Evolutionary conservation across 1,140 invertebrate genomes (phyloP).

Genomic region (Oppia nitens): DNA sequence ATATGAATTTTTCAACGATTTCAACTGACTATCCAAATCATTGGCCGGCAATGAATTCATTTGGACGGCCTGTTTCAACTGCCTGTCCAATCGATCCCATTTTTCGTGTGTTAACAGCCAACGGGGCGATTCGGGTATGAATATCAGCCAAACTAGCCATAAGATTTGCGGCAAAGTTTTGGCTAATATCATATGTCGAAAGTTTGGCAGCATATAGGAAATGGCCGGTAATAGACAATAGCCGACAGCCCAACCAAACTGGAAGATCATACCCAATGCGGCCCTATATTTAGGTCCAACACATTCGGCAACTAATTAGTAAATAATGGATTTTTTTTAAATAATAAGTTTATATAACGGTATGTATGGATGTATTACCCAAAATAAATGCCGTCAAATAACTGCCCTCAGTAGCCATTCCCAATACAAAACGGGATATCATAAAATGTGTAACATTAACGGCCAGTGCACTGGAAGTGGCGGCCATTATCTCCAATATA

Average conservation of each 20-base stretch:
- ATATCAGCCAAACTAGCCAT: slow-evolving; percentile 1
- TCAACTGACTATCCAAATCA: not conserved
- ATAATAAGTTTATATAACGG: not conserved
- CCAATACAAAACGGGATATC: slow-evolving; percentile 1
- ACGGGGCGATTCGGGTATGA: slow-evolving; percentile 5
- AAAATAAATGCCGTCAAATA: not conserved
- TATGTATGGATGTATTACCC: not conserved
- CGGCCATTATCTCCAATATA: not conserved
- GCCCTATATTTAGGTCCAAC: slow-evolving; percentile 53
- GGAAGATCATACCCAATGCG: slow-evolving; percentile 52
- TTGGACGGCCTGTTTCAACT: too few relatives aligned
- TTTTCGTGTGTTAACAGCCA: slow-evolving; percentile 13
- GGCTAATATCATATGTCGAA: slow-evolving; percentile 52
- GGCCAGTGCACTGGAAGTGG: slow-evolving; percentile 7
- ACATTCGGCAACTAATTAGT: slow-evolving; percentile 52
- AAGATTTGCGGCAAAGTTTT: slow-evolving; percentile 37
- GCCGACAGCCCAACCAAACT: slow-evolving; percentile 59
- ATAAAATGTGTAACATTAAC: slow-evolving; percentile 5
- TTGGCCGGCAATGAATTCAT: slow-evolving; percentile 4
- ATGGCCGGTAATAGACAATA: slow-evolving; percentile 51
- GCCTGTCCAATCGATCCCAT: too few relatives aligned
- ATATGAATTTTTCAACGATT: slow-evolving; percentile 3
- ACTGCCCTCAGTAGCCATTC: slow-evolving; percentile 11
- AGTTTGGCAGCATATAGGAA: slow-evolving; percentile 52
- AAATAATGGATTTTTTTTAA: not conserved